These are phyloP conservation scores for Anastrepha obliqua DNA, from an alignment of 1,140 invertebrate genomes.

Conservation along the genomic window DNA sequence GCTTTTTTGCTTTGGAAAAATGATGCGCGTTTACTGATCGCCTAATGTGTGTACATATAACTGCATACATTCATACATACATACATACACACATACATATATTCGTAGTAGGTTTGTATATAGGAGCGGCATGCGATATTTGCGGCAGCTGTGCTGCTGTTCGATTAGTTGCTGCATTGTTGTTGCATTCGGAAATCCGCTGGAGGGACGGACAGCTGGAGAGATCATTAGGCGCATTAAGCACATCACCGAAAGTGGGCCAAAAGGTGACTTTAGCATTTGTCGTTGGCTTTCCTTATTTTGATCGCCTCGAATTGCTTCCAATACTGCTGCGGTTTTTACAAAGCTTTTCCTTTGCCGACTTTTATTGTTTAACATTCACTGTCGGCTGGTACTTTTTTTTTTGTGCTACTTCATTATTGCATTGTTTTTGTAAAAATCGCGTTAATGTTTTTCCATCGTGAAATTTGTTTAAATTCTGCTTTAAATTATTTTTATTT, in stretches of 20 bases:
- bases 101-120: not conserved
- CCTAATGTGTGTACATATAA: not conserved
- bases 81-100: not conserved
- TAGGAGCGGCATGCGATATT: slow-evolving; percentile 6
- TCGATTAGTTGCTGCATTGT: not conserved
- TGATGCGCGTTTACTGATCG: slow-evolving; percentile 28
- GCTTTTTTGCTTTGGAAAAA: not conserved
- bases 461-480: too few relatives aligned
- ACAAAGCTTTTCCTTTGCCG: too few relatives aligned
- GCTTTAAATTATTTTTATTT: too few relatives aligned
- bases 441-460: too few relatives aligned
- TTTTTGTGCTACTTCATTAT: too few relatives aligned
- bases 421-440: too few relatives aligned
- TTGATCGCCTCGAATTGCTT: not conserved
- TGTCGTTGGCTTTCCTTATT: slow-evolving; percentile 3
- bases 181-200: not conserved
- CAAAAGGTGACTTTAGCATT: slow-evolving; percentile 33
- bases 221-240: slow-evolving; percentile 41
- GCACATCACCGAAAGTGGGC: slow-evolving; percentile 27
- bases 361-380: too few relatives aligned
- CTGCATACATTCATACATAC: not conserved
- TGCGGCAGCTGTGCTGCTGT: slow-evolving; percentile 33
- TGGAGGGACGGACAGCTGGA: not conserved
- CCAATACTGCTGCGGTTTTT: not conserved
- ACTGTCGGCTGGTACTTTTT: too few relatives aligned